Base-by-base conservation (phyloP, 2,888 invertebrate species). In the Melipona beecheii region DNA sequence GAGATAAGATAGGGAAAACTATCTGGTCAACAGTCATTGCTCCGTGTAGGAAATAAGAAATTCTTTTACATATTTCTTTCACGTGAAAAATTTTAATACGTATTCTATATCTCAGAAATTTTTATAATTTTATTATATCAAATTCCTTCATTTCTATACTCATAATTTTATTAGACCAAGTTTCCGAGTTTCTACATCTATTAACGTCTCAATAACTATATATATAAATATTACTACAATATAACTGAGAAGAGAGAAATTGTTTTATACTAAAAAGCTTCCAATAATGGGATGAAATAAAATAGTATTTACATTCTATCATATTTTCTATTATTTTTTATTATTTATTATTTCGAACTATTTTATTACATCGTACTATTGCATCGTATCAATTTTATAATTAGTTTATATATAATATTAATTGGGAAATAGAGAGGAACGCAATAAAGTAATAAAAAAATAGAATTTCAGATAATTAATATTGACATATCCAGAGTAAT, bases 1-100 rank as follows among this genome's bases (percentile, higher is more conserved):
- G 3, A 24, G 75, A 75, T 75, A 75, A 75, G 75, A 69, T 75
- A 50, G 58, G 27, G 31, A 31, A 31, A 31, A 75, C n/a, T 58
- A n/a, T 50, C 11, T 49, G 31, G 60, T 24, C 36, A 17, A 17
- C 13, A 6, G 4, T 17, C 2, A 27, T 31, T 36, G n/a, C 56
- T 56, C n/a, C 11, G 21, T 56, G 21, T n/a, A 56, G 13, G n/a
- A 56, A n/a, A 56, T 13, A 56, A 56, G 21, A 31, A 31, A 31
- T 31, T 3, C 31, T 31, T 31, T 4, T 31, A 31, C 31, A 4
- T 31, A 31, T 31, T 31, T 31, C 31, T 31, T 31, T 56, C n/a
- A 13, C 13, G 4, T 13, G n/a, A n/a, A 56, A 56, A n/a, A 56
- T 56, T 56, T n/a, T n/a, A 21, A 56, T n/a, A n/a, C 56, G 56